A percentile compares a stretch with the other conserved stretches of the same genome.
These are phyloP conservation scores for Osmerus eperlanus DNA, from an alignment of 2,113 vertebrate genomes.

Conservation along the genomic window DNA sequence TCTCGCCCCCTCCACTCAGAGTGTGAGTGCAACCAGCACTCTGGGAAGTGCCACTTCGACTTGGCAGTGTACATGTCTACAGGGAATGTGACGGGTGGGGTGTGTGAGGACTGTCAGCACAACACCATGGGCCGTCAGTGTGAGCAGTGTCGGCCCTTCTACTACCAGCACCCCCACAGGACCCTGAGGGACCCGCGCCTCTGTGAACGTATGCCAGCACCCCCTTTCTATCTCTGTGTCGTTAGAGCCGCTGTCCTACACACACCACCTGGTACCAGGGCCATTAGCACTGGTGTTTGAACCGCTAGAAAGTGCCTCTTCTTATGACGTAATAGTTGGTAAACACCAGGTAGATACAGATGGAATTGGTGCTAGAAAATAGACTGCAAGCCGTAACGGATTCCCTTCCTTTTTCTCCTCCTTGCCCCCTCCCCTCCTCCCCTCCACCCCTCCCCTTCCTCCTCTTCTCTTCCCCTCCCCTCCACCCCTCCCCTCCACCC, in stretches of 20 bases:
- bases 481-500: neutral
- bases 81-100: slow-evolving; percentile 85
- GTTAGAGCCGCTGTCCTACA: neutral
- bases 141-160: slow-evolving; percentile 88
- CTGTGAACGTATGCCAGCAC: slow-evolving; percentile 83
- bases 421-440: neutral
- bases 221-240: neutral
- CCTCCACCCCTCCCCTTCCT: neutral
- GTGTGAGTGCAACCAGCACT: slow-evolving; percentile 91
- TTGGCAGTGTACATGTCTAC: slow-evolving; percentile 82
- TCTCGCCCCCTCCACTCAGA: slow-evolving; percentile 59
- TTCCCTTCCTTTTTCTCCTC: neutral
- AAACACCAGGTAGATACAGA: neutral
- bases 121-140: slow-evolving; percentile 89
- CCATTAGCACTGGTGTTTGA: neutral
- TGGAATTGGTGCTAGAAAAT: neutral
- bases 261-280: slow-evolving; percentile 33
- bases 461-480: neutral
- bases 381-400: neutral
- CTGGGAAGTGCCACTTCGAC: slow-evolving; percentile 87
- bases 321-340: neutral
- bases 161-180: slow-evolving; percentile 87
- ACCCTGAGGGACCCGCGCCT: slow-evolving; percentile 81
- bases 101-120: slow-evolving; percentile 90
- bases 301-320: neutral